A percentile compares a stretch with the other conserved stretches of the same genome.
These are phyloP conservation scores for Hemibagrus guttatus DNA, from an alignment of 2,797 vertebrate genomes.

Conservation along the genomic window DNA sequence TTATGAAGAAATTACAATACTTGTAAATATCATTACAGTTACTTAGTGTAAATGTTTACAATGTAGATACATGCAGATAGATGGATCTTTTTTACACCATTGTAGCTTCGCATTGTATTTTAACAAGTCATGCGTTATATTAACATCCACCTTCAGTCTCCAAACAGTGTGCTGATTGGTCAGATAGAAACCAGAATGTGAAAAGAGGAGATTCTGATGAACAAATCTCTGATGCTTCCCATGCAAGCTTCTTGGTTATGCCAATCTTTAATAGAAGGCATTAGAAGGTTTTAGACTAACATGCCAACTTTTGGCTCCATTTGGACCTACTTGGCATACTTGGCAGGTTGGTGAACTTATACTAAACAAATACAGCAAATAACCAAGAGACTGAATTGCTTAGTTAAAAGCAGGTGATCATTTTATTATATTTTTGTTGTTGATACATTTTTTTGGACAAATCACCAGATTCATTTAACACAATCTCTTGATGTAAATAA, in stretches of 20 bases:
- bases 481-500: slow-evolving; percentile 4
- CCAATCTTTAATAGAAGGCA: too few relatives aligned
- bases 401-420: background rate
- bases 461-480: background rate
- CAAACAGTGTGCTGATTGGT: background rate
- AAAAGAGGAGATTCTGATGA: background rate
- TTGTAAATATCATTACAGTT: background rate
- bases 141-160: background rate
- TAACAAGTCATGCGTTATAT: background rate
- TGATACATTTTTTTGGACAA: background rate
- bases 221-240: background rate
- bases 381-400: background rate
- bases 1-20: background rate
- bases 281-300: too few relatives aligned
- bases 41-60: background rate
- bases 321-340: too few relatives aligned
- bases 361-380: background rate
- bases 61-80: background rate
- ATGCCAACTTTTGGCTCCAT: too few relatives aligned
- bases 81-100: background rate
- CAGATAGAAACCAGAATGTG: background rate
- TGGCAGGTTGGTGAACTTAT: background rate
- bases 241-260: background rate
- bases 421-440: slow-evolving; percentile 16
- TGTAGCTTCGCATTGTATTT: background rate